Evolutionary conservation across 2,888 invertebrate genomes (phyloP).

Genomic region (Zaprionus obscuricornis): DNA sequence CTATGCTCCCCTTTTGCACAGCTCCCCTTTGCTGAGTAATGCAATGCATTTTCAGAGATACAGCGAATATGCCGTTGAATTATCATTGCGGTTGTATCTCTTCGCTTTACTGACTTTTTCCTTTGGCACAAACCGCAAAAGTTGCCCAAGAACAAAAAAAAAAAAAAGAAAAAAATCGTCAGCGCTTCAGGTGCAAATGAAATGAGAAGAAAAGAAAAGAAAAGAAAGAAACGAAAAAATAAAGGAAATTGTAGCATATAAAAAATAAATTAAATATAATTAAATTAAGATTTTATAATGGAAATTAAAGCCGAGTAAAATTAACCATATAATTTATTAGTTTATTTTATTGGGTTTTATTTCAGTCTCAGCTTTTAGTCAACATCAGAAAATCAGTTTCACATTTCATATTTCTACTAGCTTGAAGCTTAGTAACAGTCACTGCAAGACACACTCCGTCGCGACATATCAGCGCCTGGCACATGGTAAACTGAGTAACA

Average conservation of each 20-base stretch:
- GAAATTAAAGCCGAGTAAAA: no score
- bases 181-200: slow-evolving; percentile 12
- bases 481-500: no score
- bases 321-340: no score
- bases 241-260: neutral
- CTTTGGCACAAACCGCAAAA: slow-evolving; percentile 37
- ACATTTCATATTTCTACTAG: no score
- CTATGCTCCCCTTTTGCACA: slow-evolving; percentile 1
- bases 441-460: no score
- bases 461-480: no score
- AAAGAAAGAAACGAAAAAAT: neutral
- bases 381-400: no score
- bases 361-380: no score
- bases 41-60: slow-evolving; percentile 39
- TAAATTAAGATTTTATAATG: no score
- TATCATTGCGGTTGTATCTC: slow-evolving; percentile 66
- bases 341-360: no score
- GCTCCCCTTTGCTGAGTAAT: neutral
- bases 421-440: no score
- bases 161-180: slow-evolving; percentile 1
- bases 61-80: slow-evolving; percentile 47
- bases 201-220: neutral
- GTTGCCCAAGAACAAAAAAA: slow-evolving; percentile 30
- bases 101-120: slow-evolving; percentile 64
- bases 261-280: slow-evolving; percentile 4